Percentiles rank a stretch among this genome's conserved stretches.
Evolutionary conservation across 2,113 vertebrate genomes (phyloP).

Genomic region (Parus major): DNA sequence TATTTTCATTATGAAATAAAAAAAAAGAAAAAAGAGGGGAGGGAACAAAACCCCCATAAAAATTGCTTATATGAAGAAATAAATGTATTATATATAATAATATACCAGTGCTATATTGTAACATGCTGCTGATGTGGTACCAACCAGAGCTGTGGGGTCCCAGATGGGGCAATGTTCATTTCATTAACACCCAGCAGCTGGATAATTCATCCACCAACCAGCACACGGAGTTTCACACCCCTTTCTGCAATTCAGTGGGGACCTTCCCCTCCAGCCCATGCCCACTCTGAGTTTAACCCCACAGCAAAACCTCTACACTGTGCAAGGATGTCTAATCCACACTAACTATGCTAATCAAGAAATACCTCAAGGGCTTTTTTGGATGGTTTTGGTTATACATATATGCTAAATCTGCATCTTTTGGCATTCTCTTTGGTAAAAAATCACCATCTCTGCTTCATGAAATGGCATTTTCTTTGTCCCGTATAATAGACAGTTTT

Average conservation of each 20-base stretch:
- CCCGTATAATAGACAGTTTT: background rate
- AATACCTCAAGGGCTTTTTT: background rate
- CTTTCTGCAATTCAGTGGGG: background rate
- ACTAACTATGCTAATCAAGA: background rate
- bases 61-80: background rate
- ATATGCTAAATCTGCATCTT: background rate
- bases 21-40: fast-evolving
- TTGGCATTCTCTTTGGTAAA: fast-evolving
- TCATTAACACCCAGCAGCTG: conserved; percentile 2
- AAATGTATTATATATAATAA: background rate
- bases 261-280: background rate
- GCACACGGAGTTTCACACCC: background rate
- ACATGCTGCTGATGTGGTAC: background rate
- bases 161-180: background rate
- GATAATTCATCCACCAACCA: background rate
- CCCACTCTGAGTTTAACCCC: background rate
- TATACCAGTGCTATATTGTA: background rate
- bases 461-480: conserved; percentile 26
- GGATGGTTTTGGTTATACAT: background rate
- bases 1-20: background rate
- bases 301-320: background rate
- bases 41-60: fast-evolving
- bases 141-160: background rate
- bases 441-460: background rate
- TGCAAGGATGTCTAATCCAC: background rate